These are phyloP conservation scores for Acanthopleura granulata DNA, from an alignment of 2,888 invertebrate species.

Conservation along the genomic window DNA sequence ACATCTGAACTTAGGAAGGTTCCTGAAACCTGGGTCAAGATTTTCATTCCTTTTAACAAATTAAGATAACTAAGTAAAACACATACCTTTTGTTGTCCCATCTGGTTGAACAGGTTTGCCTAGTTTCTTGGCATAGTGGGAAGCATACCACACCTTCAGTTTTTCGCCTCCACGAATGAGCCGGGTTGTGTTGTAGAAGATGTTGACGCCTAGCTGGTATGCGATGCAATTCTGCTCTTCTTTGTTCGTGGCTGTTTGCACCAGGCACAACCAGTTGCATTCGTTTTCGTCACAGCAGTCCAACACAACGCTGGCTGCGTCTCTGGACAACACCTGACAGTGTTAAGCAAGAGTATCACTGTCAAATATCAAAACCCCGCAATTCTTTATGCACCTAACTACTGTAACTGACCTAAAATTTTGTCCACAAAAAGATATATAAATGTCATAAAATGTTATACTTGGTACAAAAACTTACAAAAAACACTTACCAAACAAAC, in stretches of 20 bases:
- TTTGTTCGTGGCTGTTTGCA: conserved; percentile 71
- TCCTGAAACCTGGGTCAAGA: no score
- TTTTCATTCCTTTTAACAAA: no score
- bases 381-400: not conserved
- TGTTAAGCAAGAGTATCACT: not conserved
- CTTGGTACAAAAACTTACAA: no score
- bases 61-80: no score
- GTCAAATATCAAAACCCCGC: no score
- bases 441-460: no score
- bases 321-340: conserved; percentile 70
- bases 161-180: conserved; percentile 72
- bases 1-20: no score
- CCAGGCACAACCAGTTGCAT: conserved; percentile 77
- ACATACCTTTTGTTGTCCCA: conserved; percentile 54
- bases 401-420: no score
- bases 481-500: no score
- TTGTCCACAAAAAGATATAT: no score
- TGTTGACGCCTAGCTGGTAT: conserved; percentile 72
- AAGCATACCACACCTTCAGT: conserved; percentile 76
- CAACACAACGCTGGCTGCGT: conserved; percentile 71
- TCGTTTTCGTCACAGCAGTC: conserved; percentile 74
- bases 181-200: conserved; percentile 61
- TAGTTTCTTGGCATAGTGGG: conserved; percentile 74
- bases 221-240: conserved; percentile 76
- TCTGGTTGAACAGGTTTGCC: conserved; percentile 60